A percentile compares a stretch with the other conserved stretches of the same genome.
Evolutionary conservation across 2,113 vertebrate species (phyloP).

Genomic region (Callipepla californica): DNA sequence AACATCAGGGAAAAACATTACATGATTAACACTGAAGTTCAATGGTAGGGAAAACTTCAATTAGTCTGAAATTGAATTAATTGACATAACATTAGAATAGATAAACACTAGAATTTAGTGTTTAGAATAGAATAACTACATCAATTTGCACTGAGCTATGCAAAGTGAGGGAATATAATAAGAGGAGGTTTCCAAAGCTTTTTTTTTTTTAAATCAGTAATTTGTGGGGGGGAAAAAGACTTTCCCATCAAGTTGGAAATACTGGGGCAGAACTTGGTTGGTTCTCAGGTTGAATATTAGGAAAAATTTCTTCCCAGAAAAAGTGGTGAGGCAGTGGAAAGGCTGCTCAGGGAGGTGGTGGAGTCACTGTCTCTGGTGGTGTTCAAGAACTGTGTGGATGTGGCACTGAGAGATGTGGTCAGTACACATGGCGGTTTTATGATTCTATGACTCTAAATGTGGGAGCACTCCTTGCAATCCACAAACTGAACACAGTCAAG

Average conservation of each 20-base stretch:
- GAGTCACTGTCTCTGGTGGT: too few relatives aligned
- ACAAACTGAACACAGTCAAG: background rate
- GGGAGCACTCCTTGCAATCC: conserved; percentile 7
- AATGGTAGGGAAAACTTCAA: background rate
- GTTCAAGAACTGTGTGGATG: too few relatives aligned
- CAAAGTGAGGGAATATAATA: background rate
- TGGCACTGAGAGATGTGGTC: too few relatives aligned
- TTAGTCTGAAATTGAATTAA: background rate
- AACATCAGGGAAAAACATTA: background rate
- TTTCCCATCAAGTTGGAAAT: background rate
- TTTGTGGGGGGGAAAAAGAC: background rate
- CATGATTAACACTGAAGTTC: background rate
- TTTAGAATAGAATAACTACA: background rate
- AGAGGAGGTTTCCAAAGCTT: background rate
- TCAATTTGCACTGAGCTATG: background rate
- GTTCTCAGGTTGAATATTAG: too few relatives aligned
- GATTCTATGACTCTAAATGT: background rate
- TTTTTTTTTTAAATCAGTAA: background rate
- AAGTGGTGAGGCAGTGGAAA: too few relatives aligned
- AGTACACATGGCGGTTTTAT: too few relatives aligned
- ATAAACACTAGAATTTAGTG: background rate
- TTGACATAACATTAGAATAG: background rate
- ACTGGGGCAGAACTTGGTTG: too few relatives aligned
- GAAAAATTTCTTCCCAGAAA: too few relatives aligned
- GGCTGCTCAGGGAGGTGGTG: too few relatives aligned